phyloP scores from a whole-genome alignment of 2,797 vertebrate genomes.

The Gallirallus australis region DNA sequence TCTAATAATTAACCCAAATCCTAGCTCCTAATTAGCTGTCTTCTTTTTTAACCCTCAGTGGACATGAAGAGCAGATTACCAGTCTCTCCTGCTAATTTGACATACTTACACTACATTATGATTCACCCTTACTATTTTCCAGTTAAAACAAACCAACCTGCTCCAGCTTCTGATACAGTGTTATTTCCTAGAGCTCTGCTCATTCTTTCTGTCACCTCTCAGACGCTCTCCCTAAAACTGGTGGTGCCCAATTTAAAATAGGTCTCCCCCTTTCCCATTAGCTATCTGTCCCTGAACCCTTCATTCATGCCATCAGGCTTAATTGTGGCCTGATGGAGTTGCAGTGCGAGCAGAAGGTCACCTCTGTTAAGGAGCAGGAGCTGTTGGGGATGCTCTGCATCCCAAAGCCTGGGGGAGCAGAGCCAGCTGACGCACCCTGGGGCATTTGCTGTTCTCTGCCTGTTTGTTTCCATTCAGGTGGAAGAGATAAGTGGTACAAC shows the following conservation, averaged over 20 bases:
- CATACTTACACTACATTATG: neutral
- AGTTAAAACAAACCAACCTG: neutral
- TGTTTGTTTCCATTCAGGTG: neutral
- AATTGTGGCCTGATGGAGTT: neutral
- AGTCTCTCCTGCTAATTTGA: conserved; percentile 30
- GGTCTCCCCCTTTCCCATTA: neutral
- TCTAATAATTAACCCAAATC: conserved; percentile 65
- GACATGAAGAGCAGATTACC: conserved; percentile 5
- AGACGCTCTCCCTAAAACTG: neutral
- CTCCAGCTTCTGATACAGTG: neutral
- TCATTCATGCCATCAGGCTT: neutral
- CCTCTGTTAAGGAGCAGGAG: neutral
- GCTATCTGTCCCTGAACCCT: neutral
- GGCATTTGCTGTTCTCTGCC: neutral
- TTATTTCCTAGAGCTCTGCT: neutral
- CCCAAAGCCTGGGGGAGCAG: neutral
- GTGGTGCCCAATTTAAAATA: neutral
- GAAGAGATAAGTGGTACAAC: neutral
- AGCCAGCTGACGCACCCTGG: neutral
- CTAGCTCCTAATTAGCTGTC: conserved; percentile 32
- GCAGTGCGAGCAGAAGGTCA: neutral
- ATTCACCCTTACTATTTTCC: conserved; percentile 12
- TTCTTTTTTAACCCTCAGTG: conserved; percentile 53
- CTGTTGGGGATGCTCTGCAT: neutral
- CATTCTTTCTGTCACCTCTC: neutral